Percentiles rank a stretch among this genome's conserved stretches.
Evolutionary conservation across 2,888 invertebrate genomes (phyloP).

Genomic region (Ectemnius lituratus): DNA sequence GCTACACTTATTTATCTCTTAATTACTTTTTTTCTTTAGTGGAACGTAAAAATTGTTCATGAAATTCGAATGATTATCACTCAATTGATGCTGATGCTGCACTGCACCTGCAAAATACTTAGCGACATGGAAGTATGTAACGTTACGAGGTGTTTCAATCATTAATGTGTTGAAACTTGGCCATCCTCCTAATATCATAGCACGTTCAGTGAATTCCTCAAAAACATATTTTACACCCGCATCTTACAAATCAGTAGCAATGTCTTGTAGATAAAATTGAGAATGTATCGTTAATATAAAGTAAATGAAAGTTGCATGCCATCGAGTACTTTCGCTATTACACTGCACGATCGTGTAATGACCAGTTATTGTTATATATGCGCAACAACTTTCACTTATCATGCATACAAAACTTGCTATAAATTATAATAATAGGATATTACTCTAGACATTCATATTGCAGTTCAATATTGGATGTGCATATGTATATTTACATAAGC

Average conservation of each 20-base stretch:
- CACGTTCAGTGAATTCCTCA: slow-evolving; percentile 61
- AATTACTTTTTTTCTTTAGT: slow-evolving; percentile 58
- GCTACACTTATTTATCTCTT: slow-evolving; percentile 65
- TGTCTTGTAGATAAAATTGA: slow-evolving; percentile 63
- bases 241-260: slow-evolving; percentile 68
- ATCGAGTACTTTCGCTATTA: slow-evolving; percentile 15
- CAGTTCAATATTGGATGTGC: slow-evolving; percentile 64
- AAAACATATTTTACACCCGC: slow-evolving; percentile 56
- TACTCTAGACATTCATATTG: slow-evolving; percentile 72
- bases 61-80: slow-evolving; percentile 66
- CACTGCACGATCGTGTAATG: slow-evolving; percentile 22
- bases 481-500: slow-evolving; percentile 3
- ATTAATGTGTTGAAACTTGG: slow-evolving; percentile 58
- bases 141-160: slow-evolving; percentile 61
- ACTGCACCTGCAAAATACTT: slow-evolving; percentile 77
- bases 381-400: slow-evolving; percentile 72
- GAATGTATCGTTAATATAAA: slow-evolving; percentile 59
- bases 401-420: slow-evolving; percentile 72
- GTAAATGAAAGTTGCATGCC: slow-evolving; percentile 70
- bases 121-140: slow-evolving; percentile 68
- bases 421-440: slow-evolving; percentile 71
- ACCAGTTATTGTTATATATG: slow-evolving; percentile 18
- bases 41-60: slow-evolving; percentile 65
- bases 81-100: slow-evolving; percentile 72
- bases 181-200: slow-evolving; percentile 59